phyloP scores from a whole-genome alignment of 2,797 vertebrate genomes.

The Petrocephalus sullivani region DNA sequence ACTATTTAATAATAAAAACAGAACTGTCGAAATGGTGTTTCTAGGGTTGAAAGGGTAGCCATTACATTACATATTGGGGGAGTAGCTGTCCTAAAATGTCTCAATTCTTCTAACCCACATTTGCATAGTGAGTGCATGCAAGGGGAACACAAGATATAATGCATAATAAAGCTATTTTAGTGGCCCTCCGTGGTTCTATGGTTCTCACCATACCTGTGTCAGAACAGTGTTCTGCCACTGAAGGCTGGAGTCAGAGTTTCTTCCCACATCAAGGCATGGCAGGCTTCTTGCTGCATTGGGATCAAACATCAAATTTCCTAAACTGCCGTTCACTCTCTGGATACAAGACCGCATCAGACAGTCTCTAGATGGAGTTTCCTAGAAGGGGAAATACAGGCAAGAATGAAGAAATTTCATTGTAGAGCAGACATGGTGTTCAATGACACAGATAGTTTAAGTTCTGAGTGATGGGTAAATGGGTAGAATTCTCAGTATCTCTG shows the following conservation, averaged over 20 bases:
- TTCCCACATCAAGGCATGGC: slow-evolving; percentile 34
- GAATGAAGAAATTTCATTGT: background rate
- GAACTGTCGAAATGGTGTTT: background rate
- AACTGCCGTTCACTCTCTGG: slow-evolving; percentile 57
- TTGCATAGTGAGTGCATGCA: background rate
- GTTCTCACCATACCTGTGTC: slow-evolving; percentile 47
- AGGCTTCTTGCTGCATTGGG: slow-evolving; percentile 44
- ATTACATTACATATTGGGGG: background rate
- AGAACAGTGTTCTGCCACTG: slow-evolving; percentile 59
- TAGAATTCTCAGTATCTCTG: background rate
- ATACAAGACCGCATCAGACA: slow-evolving; percentile 55
- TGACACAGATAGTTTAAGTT: background rate
- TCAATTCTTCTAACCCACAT: background rate
- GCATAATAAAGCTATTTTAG: background rate
- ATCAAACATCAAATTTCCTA: slow-evolving; percentile 61
- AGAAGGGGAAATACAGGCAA: background rate
- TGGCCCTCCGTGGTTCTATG: background rate
- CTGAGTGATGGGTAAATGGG: background rate
- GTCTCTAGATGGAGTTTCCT: slow-evolving; percentile 18
- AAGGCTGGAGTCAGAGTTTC: slow-evolving; percentile 52
- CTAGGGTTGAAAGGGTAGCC: background rate
- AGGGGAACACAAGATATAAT: background rate
- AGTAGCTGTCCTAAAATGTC: background rate
- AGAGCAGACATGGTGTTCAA: background rate
- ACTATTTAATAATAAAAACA: background rate